These are phyloP conservation scores for Alexandromys fortis DNA, from an alignment of 2,113 vertebrate genomes.

Conservation along the genomic window DNA sequence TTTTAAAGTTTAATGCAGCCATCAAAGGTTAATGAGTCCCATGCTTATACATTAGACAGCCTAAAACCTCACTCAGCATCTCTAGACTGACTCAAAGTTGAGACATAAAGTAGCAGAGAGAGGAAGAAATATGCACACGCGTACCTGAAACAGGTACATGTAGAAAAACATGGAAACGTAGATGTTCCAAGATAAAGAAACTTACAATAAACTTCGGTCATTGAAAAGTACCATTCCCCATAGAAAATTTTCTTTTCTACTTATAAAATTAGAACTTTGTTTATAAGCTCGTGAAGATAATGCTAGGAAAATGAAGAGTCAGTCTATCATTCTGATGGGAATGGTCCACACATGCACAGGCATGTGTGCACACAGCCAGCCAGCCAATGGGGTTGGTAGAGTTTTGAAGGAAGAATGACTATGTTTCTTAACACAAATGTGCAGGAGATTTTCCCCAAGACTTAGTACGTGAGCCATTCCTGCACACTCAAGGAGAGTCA, in stretches of 20 bases:
- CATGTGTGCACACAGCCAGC: background rate
- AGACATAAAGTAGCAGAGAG: slow-evolving; percentile 43
- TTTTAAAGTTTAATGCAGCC: slow-evolving; percentile 79
- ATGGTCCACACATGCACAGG: background rate
- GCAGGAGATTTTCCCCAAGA: background rate
- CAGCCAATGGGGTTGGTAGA: background rate
- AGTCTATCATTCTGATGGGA: background rate
- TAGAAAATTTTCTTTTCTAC: slow-evolving; percentile 25
- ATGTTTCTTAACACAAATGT: background rate
- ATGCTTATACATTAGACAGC: slow-evolving; percentile 67
- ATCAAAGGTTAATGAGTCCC: slow-evolving; percentile 78
- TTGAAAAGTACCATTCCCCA: background rate
- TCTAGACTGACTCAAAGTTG: slow-evolving; percentile 24
- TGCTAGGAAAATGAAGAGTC: background rate
- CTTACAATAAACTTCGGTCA: background rate
- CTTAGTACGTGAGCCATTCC: background rate
- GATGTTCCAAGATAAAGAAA: slow-evolving; percentile 52
- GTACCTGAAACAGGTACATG: slow-evolving; percentile 32
- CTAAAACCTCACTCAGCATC: slow-evolving; percentile 67
- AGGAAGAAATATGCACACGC: background rate
- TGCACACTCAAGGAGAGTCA: background rate
- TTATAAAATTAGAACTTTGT: background rate
- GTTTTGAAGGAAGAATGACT: background rate
- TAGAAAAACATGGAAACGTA: slow-evolving; percentile 56
- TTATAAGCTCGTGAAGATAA: background rate